A percentile compares a stretch with the other conserved stretches of the same genome.
These are phyloP conservation scores for Pyrrhosoma nymphula DNA, from an alignment of 2,888 invertebrate genomes.

Conservation along the genomic window DNA sequence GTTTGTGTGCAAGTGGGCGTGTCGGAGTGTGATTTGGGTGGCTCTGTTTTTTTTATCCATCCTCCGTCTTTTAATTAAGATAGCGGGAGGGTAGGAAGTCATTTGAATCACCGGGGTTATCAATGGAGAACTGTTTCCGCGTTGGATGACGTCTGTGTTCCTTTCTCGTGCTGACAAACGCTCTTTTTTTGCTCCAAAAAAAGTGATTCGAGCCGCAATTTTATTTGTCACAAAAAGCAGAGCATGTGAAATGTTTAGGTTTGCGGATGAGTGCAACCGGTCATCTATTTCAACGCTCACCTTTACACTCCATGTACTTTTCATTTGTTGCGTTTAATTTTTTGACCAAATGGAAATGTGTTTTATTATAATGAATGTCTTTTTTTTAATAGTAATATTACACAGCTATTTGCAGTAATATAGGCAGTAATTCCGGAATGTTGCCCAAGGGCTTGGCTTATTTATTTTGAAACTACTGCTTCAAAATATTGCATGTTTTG, in stretches of 20 bases:
- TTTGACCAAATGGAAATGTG: too few relatives aligned
- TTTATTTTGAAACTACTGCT: too few relatives aligned
- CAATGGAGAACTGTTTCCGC: neutral
- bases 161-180: neutral
- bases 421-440: too few relatives aligned
- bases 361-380: too few relatives aligned
- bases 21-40: neutral
- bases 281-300: too few relatives aligned
- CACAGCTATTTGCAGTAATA: too few relatives aligned
- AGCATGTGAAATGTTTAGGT: neutral
- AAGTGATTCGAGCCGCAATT: neutral
- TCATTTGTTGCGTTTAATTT: too few relatives aligned
- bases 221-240: neutral
- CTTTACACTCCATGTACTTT: too few relatives aligned
- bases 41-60: neutral
- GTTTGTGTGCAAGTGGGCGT: neutral
- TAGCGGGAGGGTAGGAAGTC: neutral
- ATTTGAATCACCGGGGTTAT: neutral
- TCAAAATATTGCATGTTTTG: too few relatives aligned
- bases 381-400: too few relatives aligned
- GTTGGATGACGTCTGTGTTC: neutral
- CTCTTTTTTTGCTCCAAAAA: neutral
- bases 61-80: conserved; percentile 25
- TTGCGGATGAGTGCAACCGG: neutral
- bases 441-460: too few relatives aligned